A percentile compares a stretch with the other conserved stretches of the same genome.
Evolutionary conservation across 1,140 invertebrate species (phyloP).

Genomic region (Lutraria rhynchaena): DNA sequence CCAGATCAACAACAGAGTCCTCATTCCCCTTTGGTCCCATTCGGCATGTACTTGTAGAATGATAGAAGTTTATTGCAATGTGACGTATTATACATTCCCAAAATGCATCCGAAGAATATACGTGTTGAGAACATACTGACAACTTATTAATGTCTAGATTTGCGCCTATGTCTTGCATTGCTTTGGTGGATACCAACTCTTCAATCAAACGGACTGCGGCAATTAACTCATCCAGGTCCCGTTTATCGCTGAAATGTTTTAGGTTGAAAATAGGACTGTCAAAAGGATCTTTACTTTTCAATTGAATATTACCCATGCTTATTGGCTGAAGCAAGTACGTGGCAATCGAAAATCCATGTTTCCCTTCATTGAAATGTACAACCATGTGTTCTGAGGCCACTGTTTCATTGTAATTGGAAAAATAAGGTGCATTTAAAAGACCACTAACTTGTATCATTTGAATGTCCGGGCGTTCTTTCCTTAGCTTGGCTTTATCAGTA

Average conservation of each 20-base stretch:
- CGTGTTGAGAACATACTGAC: not conserved
- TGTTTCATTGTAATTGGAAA: not conserved
- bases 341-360: not conserved
- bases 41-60: slow-evolving; percentile 10
- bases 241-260: not conserved
- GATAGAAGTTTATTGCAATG: not conserved
- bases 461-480: not conserved
- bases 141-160: slow-evolving; percentile 8
- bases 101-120: not conserved
- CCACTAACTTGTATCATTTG: not conserved
- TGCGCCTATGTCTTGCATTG: not conserved
- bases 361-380: not conserved
- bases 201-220: not conserved
- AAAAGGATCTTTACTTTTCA: slow-evolving; percentile 16
- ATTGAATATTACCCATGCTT: not conserved
- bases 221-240: not conserved
- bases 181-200: not conserved
- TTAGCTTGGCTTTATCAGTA: not conserved
- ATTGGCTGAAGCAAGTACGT: slow-evolving; percentile 10
- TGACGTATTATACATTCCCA: slow-evolving; percentile 16
- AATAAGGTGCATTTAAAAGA: not conserved
- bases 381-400: not conserved
- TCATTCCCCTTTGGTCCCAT: slow-evolving; percentile 8
- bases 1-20: slow-evolving; percentile 87
- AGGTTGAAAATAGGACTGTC: slow-evolving; percentile 1